Base-by-base conservation (phyloP, 2,797 vertebrate species). In the Pangasius djambal region DNA sequence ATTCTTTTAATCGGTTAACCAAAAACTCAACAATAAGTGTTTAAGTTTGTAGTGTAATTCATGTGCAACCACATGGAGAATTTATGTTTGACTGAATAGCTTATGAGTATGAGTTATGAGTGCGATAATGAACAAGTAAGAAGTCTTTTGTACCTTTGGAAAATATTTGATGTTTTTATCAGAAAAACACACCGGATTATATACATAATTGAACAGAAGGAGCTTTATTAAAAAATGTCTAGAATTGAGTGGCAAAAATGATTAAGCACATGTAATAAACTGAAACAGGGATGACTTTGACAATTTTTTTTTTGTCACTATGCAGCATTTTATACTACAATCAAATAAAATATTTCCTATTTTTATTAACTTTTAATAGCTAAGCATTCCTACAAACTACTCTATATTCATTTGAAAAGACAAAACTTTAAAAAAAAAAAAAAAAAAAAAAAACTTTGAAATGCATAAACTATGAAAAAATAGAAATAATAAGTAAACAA, bases 171-270 rank as follows among this genome's bases (percentile, higher is more conserved):
- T 31, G 13, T 74, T 44, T 44, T 25, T 44, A 44, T 52, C 28
- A 16, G 44, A 25, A 70, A 83, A 88, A 88, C 13, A 31, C 50
- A 74, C 50, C 37, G 69, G 40, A 50, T 74, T 28, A 87, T n/a
- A 84, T 10, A 48, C 31, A 74, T 48, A 87, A 48, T 55, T 52
- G 0, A 74, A 59, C 31, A 83, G 28, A 40, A 34, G 59, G 50
- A 69, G 55, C 48, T 84, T 88, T 91, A 75, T 70, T 81, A 10
- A 1, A 57, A 88, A 87, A 91, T 89, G 57, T 87, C 63, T 82
- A 82, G 12, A 9, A 88, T 2, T 67, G 28, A 85, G 37, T 61
- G 40, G 10, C 34, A 87, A 59, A 69, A 12, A 81, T 81, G 31
- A n/a, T 37, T 57, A 88, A 85, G 57, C 15, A 44, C 28, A 25